Evolutionary conservation across 2,888 invertebrate species (phyloP).

Genomic region (Stenchaetothrips biformis): DNA sequence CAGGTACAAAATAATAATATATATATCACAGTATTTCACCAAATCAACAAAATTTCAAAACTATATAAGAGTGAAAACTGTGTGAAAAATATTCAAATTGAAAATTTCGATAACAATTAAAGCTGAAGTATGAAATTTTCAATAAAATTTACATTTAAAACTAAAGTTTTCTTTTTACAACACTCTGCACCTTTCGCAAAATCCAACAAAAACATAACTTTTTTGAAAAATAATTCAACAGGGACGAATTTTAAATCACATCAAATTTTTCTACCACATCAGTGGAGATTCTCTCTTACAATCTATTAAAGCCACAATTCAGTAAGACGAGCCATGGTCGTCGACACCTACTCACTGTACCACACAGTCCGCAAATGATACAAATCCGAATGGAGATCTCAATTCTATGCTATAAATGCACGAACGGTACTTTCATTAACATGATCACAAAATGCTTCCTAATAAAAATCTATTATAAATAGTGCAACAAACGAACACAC

Average conservation of each 20-base stretch:
- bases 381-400: not conserved
- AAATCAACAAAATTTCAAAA: not conserved
- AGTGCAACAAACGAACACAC: not conserved
- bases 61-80: conserved; percentile 14
- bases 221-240: not conserved
- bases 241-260: conserved; percentile 16
- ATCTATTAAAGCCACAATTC: not conserved
- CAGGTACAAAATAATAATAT: not conserved
- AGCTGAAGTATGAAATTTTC: not conserved
- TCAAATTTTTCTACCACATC: conserved; percentile 6
- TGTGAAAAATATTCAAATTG: not conserved
- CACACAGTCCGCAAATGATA: not conserved
- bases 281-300: not conserved
- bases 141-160: not conserved
- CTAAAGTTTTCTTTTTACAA: not conserved
- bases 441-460: not conserved
- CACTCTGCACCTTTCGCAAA: no score
- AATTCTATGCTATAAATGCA: not conserved
- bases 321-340: not conserved
- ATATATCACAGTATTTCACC: conserved; percentile 24
- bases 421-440: not conserved
- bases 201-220: no score
- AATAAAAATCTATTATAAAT: not conserved
- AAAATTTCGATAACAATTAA: not conserved
- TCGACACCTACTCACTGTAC: not conserved